phyloP scores from a whole-genome alignment of 2,113 vertebrate genomes.

The Tringa solitaria region DNA sequence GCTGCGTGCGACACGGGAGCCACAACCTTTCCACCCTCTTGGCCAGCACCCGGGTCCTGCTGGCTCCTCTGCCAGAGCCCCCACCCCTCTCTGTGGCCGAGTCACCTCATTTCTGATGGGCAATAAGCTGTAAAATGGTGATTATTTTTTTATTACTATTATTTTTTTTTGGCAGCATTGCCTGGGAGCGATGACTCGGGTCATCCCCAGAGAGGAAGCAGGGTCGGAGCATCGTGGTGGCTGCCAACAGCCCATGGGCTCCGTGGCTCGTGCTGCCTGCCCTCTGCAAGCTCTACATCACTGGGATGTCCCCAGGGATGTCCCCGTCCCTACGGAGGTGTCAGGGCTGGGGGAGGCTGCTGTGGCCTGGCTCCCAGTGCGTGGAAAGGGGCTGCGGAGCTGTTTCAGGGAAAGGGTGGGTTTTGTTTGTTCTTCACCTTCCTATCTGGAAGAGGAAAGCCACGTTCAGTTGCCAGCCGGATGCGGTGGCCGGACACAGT shows the following conservation, averaged over 20 bases:
- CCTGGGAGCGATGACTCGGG: fast-evolving
- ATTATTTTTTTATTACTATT: not conserved
- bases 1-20: not conserved
- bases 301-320: not conserved
- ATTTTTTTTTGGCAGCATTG: not conserved
- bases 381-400: not conserved
- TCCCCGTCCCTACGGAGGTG: not conserved
- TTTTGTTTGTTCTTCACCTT: constrained; percentile 2
- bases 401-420: not conserved
- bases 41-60: not conserved
- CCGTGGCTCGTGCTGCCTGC: fast-evolving
- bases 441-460: not conserved
- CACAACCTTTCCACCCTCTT: not conserved
- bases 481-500: not conserved
- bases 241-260: not conserved
- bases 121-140: not conserved
- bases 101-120: not conserved
- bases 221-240: fast-evolving
- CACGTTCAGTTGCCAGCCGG: not conserved
- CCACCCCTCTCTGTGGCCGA: not conserved
- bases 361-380: fast-evolving
- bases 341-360: not conserved
- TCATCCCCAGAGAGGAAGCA: fast-evolving
- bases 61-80: not conserved
- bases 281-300: not conserved